A percentile compares a stretch with the other conserved stretches of the same genome.
Conservation (phyloP, 2,797 vertebrate species). For the Triplophysa bombifrons region DNA sequence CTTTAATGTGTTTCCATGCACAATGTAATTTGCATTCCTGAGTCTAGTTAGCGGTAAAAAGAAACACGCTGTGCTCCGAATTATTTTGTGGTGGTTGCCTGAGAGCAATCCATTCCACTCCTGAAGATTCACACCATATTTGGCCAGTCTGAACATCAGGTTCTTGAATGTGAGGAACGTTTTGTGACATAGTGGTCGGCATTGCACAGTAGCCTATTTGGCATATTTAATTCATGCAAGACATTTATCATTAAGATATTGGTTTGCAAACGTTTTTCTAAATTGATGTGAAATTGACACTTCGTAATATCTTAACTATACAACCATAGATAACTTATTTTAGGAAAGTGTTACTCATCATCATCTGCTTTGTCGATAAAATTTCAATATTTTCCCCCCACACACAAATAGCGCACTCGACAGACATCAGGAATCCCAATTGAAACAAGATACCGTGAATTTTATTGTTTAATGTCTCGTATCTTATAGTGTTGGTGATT, state of each 20-base stretch:
- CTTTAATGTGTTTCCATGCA: constrained; percentile 70
- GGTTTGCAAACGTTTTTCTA: neutral
- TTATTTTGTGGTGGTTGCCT: constrained; percentile 67
- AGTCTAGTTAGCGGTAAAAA: constrained; percentile 61
- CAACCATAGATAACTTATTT: neutral
- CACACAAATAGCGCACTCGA: neutral
- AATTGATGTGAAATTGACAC: neutral
- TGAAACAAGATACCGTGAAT: constrained; percentile 19
- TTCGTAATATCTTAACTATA: neutral
- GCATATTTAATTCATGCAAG: neutral
- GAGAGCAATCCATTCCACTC: constrained; percentile 31
- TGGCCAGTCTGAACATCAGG: constrained; percentile 22
- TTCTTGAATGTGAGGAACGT: constrained; percentile 12
- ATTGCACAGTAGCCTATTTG: neutral
- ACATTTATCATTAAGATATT: neutral
- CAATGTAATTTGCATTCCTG: constrained; percentile 75
- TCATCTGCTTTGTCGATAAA: neutral
- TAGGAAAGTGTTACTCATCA: neutral
- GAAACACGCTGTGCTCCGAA: constrained; percentile 64
- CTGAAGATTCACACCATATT: constrained; percentile 44
- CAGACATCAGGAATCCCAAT: neutral
- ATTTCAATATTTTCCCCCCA: neutral
- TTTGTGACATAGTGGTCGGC: neutral
- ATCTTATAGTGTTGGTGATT: constrained; percentile 21
- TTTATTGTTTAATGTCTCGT: constrained; percentile 11